Percentiles rank a stretch among this genome's conserved stretches.
These are phyloP conservation scores for Pygmarrhopalites habei DNA, from an alignment of 1,140 invertebrate species.

Conservation along the genomic window DNA sequence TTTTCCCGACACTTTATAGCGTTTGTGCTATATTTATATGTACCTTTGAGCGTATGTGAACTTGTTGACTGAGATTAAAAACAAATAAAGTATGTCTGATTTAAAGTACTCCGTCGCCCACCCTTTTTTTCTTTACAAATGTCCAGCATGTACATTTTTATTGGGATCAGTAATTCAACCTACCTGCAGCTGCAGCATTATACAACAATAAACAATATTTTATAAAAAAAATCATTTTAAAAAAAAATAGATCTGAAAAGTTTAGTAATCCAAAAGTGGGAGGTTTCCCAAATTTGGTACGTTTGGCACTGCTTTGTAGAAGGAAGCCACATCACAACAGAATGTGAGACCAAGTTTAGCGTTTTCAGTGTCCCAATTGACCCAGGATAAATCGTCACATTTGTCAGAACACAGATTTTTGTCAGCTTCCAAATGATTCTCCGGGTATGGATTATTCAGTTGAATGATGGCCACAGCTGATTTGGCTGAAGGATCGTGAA, in stretches of 20 bases:
- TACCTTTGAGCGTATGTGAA: slow-evolving; percentile 25
- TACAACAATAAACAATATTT: too few relatives aligned
- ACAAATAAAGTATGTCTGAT: slow-evolving; percentile 26
- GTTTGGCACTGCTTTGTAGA: not conserved
- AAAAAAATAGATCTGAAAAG: too few relatives aligned
- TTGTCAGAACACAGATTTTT: slow-evolving; percentile 7
- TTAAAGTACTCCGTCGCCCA: too few relatives aligned
- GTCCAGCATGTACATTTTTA: too few relatives aligned
- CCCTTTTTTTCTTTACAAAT: too few relatives aligned
- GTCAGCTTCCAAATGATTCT: slow-evolving; percentile 16
- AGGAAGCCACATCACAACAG: slow-evolving; percentile 7
- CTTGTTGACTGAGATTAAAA: slow-evolving; percentile 32
- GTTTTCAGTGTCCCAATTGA: slow-evolving; percentile 13
- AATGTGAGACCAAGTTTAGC: slow-evolving; percentile 13
- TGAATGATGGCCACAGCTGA: slow-evolving; percentile 54
- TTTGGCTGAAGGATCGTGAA: slow-evolving; percentile 49
- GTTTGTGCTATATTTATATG: slow-evolving; percentile 34
- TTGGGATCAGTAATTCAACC: too few relatives aligned
- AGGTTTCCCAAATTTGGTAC: not conserved
- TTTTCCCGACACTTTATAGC: too few relatives aligned
- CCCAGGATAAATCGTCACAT: slow-evolving; percentile 17
- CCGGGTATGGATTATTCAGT: slow-evolving; percentile 56
- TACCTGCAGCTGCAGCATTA: too few relatives aligned
- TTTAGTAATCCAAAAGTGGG: too few relatives aligned
- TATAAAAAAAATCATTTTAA: too few relatives aligned